These are phyloP conservation scores for Drosophila equinoxialis DNA, from an alignment of 1,140 invertebrate species.

Conservation along the genomic window DNA sequence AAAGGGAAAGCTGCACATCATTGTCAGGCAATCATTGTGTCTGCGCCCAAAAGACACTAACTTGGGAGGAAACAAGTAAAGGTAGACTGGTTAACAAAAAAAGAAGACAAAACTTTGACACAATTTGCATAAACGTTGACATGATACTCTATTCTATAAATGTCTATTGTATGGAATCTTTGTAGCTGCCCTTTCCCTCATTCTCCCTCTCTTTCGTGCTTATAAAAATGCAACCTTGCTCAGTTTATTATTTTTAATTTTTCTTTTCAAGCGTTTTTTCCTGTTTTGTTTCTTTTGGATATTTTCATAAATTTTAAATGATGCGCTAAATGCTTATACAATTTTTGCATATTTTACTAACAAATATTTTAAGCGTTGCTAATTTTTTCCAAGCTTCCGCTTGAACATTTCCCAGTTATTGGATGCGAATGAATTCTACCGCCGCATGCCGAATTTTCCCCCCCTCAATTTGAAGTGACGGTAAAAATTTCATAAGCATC, in stretches of 20 bases:
- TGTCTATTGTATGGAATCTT: background rate
- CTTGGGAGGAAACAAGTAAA: background rate
- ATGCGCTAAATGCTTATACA: slow-evolving; percentile 28
- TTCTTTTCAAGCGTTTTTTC: background rate
- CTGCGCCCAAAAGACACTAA: slow-evolving; percentile 16
- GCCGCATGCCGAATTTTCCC: background rate
- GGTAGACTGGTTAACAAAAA: background rate
- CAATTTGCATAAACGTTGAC: slow-evolving; percentile 11
- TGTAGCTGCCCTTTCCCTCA: too few species aligned
- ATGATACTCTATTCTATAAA: background rate
- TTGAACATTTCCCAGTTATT: slow-evolving; percentile 34
- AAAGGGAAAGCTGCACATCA: slow-evolving; percentile 33
- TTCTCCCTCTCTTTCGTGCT: background rate
- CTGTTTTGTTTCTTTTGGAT: background rate
- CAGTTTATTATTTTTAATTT: too few species aligned
- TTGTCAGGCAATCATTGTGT: slow-evolving; percentile 38
- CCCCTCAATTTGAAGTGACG: slow-evolving; percentile 20
- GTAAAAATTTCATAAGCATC: slow-evolving; percentile 69
- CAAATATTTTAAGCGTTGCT: slow-evolving; percentile 34
- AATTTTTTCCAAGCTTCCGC: slow-evolving; percentile 31
- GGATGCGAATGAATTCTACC: slow-evolving; percentile 19
- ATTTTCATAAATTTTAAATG: slow-evolving; percentile 68
- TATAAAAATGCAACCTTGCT: background rate
- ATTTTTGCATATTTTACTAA: slow-evolving; percentile 13
- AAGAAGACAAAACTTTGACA: background rate